These are phyloP conservation scores for Cryptophagus acutangulus DNA, from an alignment of 2,888 invertebrate species.

Conservation along the genomic window DNA sequence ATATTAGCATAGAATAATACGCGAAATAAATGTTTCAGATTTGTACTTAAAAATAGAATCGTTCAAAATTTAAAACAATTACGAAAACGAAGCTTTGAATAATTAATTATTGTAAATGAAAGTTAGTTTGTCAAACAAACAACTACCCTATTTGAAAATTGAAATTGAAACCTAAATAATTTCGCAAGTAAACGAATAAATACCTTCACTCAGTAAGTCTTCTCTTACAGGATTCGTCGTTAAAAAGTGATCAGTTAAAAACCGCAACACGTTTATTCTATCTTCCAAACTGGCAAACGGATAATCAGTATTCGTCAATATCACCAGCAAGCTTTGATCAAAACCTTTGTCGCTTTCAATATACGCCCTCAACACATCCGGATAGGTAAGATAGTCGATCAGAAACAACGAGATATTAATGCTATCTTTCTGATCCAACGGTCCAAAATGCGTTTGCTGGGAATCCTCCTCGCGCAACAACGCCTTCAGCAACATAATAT, in stretches of 20 bases:
- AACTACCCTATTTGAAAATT: background rate
- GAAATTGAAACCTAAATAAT: too few relatives aligned
- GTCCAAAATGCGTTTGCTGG: constrained; percentile 92
- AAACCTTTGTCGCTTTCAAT: constrained; percentile 85
- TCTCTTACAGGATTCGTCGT: constrained; percentile 90
- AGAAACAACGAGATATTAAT: constrained; percentile 90
- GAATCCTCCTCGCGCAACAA: constrained; percentile 89
- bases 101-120: too few relatives aligned
- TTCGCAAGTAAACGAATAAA: too few relatives aligned
- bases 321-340: constrained; percentile 65
- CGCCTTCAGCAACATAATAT: constrained; percentile 88
- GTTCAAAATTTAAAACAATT: too few relatives aligned
- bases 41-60: too few relatives aligned
- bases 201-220: constrained; percentile 89
- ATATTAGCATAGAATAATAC: too few relatives aligned
- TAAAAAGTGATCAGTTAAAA: constrained; percentile 91
- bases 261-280: constrained; percentile 77
- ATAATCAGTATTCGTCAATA: constrained; percentile 73
- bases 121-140: too few relatives aligned
- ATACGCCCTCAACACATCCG: constrained; percentile 83
- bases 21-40: too few relatives aligned
- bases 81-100: too few relatives aligned
- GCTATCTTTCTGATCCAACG: constrained; percentile 95
- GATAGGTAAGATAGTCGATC: constrained; percentile 95
- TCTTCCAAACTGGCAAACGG: constrained; percentile 80